Conservation (phyloP, 2,888 invertebrate genomes). For the Eupithecia tripunctaria region DNA sequence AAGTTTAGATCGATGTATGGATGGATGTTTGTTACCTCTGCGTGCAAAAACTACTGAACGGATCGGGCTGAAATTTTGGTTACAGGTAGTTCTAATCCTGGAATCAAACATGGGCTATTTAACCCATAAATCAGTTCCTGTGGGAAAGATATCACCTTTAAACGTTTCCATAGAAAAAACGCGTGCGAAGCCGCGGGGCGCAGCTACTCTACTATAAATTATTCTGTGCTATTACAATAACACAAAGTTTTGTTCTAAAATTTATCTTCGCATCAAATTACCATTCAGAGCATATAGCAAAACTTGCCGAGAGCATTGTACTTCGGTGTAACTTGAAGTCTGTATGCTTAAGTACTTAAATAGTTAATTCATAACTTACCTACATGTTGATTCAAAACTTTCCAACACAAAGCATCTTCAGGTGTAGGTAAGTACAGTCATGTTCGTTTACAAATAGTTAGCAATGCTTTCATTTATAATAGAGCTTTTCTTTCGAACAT, state of each 20-base stretch:
- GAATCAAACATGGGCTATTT: no score
- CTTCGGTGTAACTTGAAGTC: conserved; percentile 9
- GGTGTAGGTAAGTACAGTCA: conserved; percentile 11
- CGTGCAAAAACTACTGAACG: no score
- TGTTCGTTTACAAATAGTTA: conserved; percentile 20
- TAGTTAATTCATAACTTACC: conserved; percentile 19
- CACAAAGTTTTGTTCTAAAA: neutral
- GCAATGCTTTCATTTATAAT: conserved; percentile 15
- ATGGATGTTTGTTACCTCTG: no score
- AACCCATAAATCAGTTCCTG: no score
- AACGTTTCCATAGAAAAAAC: no score
- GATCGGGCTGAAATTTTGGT: no score
- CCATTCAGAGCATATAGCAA: neutral
- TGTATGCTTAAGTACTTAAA: conserved; percentile 10
- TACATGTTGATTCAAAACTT: conserved; percentile 29
- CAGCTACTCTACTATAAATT: no score
- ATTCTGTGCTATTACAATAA: neutral
- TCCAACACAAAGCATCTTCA: conserved; percentile 26
- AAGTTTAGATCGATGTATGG: no score
- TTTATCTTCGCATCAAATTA: conserved; percentile 7
- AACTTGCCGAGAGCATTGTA: conserved; percentile 4
- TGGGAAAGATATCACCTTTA: no score
- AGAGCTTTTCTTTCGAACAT: conserved; percentile 24
- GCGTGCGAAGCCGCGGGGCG: no score
- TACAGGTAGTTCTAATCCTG: no score